Conservation (phyloP, 2,113 vertebrate genomes). For the Dasyornis broadbenti region DNA sequence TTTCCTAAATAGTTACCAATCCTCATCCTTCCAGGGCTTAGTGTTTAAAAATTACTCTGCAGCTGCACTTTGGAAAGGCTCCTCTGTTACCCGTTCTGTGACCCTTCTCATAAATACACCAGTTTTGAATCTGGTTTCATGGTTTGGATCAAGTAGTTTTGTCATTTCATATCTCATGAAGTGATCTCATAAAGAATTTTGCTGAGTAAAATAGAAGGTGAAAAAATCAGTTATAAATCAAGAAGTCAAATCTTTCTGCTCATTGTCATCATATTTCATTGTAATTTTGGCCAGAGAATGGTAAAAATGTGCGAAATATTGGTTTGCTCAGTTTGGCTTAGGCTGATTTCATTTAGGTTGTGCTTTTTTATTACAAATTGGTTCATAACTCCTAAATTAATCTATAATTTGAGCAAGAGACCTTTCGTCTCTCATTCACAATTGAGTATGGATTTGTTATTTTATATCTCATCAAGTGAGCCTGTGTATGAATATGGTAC, state of each 20-base stretch:
- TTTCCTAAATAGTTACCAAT: background rate
- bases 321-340: background rate
- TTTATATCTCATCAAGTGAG: background rate
- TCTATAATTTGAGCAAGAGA: background rate
- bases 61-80: background rate
- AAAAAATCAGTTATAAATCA: background rate
- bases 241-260: background rate
- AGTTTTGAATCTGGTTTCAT: background rate
- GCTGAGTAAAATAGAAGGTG: background rate
- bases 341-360: background rate
- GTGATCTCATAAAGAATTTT: background rate
- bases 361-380: background rate
- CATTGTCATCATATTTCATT: background rate
- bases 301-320: background rate
- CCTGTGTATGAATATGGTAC: background rate
- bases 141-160: background rate
- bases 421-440: background rate
- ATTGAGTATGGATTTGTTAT: background rate
- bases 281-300: background rate
- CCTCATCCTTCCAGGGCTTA: background rate
- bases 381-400: background rate
- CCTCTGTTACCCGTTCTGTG: background rate
- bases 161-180: background rate
- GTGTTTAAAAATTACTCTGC: background rate
- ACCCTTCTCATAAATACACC: background rate